Conservation (phyloP, 2,888 invertebrate species). For the Sesia apiformis region DNA sequence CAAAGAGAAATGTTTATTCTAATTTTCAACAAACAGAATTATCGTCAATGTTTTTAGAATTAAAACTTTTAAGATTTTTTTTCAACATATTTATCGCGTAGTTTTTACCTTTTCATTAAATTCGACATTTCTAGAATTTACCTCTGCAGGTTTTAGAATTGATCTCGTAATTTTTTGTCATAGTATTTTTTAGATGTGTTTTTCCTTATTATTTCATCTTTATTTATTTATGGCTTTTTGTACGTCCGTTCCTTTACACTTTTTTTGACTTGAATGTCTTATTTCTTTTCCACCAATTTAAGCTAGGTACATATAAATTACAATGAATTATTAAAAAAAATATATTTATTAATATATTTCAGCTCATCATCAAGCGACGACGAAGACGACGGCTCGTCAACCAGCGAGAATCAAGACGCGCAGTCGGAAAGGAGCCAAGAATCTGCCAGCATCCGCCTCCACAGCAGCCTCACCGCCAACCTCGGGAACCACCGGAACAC, state of each 20-base stretch:
- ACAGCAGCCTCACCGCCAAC: constrained; percentile 27
- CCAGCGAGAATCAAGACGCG: constrained; percentile 62
- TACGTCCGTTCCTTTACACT: not conserved
- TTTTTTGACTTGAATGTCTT: not conserved
- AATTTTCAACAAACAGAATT: no score
- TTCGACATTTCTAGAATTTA: no score
- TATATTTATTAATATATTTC: constrained; percentile 16
- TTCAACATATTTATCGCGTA: no score
- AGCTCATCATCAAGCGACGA: constrained; percentile 84
- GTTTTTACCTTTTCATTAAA: no score
- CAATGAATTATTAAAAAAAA: not conserved
- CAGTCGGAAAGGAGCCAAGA: constrained; percentile 54
- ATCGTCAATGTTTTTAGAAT: no score
- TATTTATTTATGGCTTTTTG: not conserved
- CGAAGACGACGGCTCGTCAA: constrained; percentile 72
- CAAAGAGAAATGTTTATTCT: no score
- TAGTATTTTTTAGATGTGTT: no score
- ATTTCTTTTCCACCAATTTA: not conserved
- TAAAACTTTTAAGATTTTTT: no score
- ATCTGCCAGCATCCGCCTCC: constrained; percentile 37
- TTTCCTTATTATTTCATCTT: not conserved
- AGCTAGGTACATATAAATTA: not conserved
- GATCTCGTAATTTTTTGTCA: no score
- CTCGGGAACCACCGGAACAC: constrained; percentile 24
- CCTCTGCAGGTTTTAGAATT: no score